phyloP scores from a whole-genome alignment of 2,888 invertebrate species.

The Tipula confusa region DNA sequence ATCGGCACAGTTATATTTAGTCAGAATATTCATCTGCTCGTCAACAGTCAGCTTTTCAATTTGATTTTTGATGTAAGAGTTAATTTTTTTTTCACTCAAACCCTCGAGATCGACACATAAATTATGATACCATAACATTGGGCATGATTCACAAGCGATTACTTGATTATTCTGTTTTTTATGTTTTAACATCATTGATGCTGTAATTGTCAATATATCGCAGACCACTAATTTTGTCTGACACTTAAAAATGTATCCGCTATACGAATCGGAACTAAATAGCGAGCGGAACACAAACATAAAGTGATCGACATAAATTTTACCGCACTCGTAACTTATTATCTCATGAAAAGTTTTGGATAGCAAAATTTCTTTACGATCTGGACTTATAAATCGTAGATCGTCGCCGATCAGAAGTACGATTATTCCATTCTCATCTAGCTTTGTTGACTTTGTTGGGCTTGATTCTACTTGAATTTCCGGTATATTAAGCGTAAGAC shows the following conservation, averaged over 20 bases:
- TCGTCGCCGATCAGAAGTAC: constrained; percentile 85
- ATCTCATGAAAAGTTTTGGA: constrained; percentile 86
- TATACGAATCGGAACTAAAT: constrained; percentile 55
- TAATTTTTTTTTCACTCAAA: constrained; percentile 72
- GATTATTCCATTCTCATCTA: constrained; percentile 81
- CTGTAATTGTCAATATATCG: constrained; percentile 62
- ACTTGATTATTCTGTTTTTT: constrained; percentile 49
- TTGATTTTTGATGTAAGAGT: constrained; percentile 70
- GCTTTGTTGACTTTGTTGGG: neutral
- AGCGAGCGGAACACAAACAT: constrained; percentile 76
- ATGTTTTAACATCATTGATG: neutral
- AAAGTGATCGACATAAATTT: constrained; percentile 76
- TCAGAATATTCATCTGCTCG: constrained; percentile 75
- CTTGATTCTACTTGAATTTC: constrained; percentile 47
- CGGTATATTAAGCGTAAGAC: constrained; percentile 48
- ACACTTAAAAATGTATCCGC: constrained; percentile 83
- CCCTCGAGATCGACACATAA: constrained; percentile 82
- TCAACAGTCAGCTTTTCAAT: constrained; percentile 76
- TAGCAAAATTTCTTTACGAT: constrained; percentile 82
- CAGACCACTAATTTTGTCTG: constrained; percentile 77
- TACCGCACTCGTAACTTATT: constrained; percentile 80
- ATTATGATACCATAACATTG: constrained; percentile 92
- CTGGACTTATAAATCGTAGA: constrained; percentile 85
- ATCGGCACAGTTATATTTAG: constrained; percentile 79
- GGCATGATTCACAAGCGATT: constrained; percentile 88